Percentiles rank a stretch among this genome's conserved stretches.
Conservation (phyloP, 1,140 invertebrate species). For the Amyelois transitella region DNA sequence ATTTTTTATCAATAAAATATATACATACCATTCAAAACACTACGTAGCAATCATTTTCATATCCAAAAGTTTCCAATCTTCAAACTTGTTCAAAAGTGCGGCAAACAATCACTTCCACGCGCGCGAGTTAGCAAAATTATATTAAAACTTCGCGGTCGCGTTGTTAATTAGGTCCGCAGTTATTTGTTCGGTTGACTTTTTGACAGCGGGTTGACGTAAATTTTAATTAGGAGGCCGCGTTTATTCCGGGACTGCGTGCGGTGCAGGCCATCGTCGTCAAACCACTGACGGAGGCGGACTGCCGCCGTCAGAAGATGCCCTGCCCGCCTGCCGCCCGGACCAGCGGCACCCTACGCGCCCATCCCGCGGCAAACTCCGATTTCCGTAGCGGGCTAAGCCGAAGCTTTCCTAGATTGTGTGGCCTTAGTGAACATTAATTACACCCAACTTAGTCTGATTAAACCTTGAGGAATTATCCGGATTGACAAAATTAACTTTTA, state of each 20-base stretch:
- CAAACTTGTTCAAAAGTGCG: slow-evolving; percentile 16
- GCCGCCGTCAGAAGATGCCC: slow-evolving; percentile 12
- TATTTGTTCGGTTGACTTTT: slow-evolving; percentile 41
- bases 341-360: slow-evolving; percentile 21
- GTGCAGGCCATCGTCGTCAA: not conserved
- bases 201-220: slow-evolving; percentile 40
- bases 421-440: slow-evolving; percentile 73
- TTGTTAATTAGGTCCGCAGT: slow-evolving; percentile 31
- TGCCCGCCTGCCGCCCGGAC: slow-evolving; percentile 10
- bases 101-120: slow-evolving; percentile 31
- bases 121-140: slow-evolving; percentile 12
- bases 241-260: not conserved
- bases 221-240: slow-evolving; percentile 19
- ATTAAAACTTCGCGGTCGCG: slow-evolving; percentile 19
- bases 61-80: slow-evolving; percentile 4
- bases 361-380: slow-evolving; percentile 39
- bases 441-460: slow-evolving; percentile 72
- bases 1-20: not conserved
- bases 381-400: slow-evolving; percentile 51
- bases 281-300: slow-evolving; percentile 3
- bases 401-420: slow-evolving; percentile 69
- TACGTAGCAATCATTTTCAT: not conserved
- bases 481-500: slow-evolving; percentile 74
- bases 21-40: not conserved
- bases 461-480: slow-evolving; percentile 72